Evolutionary conservation across 2,113 vertebrate genomes (phyloP), one percentile per base, ranked within the genome.

Genomic region (Antennarius striatus): DNA sequence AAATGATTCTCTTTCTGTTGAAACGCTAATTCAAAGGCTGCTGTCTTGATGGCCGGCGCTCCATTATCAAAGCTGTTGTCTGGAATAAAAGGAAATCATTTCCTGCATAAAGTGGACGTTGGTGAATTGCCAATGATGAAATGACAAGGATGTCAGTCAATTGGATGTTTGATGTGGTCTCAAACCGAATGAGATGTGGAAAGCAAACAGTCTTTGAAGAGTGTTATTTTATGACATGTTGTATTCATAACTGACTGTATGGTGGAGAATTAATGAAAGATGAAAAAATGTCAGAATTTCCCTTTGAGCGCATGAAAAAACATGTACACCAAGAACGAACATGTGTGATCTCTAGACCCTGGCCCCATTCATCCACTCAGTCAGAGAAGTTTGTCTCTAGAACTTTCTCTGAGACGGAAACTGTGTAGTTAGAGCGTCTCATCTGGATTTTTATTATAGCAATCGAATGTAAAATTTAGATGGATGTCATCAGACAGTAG

Each of bases 61-160:
- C 54, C 63, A 56, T 28, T 73, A 87, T 85, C 67, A 83, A 85
- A 82, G 71, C 68, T 52, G 71, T 54, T 73, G 64, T 67, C 68
- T 66, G 63, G 62, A 71, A 73, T 67, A 50, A 73, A 80, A 80
- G 60, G 53, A 56, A 72, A 64, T 66, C 4, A 59, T 75, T 76
- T 73, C 56, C 48, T 5, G 81, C 71, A 53, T 52, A 67, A 63
- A 73, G 67, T 63, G 75, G 77, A 84, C 77, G 66, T 77, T 46
- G 60, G 65, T 77, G 74, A 84, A 67, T 77, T 75, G 72, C 71
- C 73, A 55, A 10, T 82, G 68, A 81, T 70, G 63, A 83, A 56
- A 70, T 84, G 82, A 86, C 80, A 84, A 71, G 57, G 53, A 82
- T 76, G 79, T 84, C 80, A 75, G 64, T 82, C 81, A 80, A 85